phyloP scores from a whole-genome alignment of 2,113 vertebrate genomes.

The Bubo scandiacus region DNA sequence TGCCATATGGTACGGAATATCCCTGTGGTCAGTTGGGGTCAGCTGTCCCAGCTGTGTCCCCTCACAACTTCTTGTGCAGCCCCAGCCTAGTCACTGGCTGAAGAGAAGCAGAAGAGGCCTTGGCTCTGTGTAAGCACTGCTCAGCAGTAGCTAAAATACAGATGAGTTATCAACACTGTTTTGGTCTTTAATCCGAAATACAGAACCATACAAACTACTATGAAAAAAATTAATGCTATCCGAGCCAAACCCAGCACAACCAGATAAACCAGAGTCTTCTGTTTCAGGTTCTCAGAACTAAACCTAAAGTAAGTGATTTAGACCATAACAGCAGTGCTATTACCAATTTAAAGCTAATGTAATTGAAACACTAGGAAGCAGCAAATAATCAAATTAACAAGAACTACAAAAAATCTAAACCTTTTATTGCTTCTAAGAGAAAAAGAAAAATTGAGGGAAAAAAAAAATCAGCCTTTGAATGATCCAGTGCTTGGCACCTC shows the following conservation, averaged over 20 bases:
- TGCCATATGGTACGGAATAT: neutral
- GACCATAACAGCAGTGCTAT: neutral
- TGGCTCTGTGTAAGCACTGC: neutral
- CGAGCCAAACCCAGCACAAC: neutral
- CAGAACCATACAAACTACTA: fast-evolving
- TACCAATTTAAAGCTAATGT: neutral
- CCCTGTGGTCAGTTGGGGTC: neutral
- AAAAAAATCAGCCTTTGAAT: neutral
- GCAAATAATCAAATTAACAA: neutral
- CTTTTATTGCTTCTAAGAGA: neutral
- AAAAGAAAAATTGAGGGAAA: neutral
- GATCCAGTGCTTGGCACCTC: neutral
- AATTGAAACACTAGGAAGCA: neutral
- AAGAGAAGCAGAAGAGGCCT: neutral
- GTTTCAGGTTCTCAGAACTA: neutral
- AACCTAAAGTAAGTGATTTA: neutral
- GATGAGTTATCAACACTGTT: fast-evolving
- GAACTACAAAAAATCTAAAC: neutral
- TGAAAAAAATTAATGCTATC: neutral
- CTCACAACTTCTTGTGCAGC: neutral
- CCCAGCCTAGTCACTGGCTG: fast-evolving
- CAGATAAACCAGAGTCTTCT: neutral
- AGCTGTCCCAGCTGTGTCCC: neutral
- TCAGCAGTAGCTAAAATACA: neutral
- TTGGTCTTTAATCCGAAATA: neutral